phyloP scores from a whole-genome alignment of 2,888 invertebrate species.

The Uloborus plumipes region DNA sequence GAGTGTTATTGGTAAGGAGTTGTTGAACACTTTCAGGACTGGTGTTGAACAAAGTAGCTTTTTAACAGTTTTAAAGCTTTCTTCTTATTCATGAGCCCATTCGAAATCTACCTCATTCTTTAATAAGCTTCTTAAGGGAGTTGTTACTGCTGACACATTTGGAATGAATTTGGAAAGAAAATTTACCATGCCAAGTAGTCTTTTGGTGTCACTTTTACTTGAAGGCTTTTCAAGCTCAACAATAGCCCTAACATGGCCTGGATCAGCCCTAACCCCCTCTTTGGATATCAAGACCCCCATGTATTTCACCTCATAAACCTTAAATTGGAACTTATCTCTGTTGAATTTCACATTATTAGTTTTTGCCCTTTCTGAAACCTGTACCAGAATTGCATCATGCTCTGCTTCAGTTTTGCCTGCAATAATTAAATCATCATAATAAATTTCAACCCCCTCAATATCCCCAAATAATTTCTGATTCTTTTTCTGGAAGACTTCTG shows the following conservation, averaged over 20 bases:
- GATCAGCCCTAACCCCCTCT: neutral
- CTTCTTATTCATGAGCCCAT: no score
- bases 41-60: no score
- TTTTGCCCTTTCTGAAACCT: neutral
- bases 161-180: no score
- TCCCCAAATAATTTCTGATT: conserved; percentile 25
- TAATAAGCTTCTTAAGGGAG: no score
- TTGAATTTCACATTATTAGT: neutral
- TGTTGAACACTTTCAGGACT: no score
- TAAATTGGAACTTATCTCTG: conserved; percentile 10
- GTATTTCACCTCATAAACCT: neutral
- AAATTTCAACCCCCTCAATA: conserved; percentile 10
- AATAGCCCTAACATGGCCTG: neutral
- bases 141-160: no score
- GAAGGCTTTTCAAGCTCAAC: no score
- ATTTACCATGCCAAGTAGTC: no score
- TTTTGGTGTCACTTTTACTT: no score
- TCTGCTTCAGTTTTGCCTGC: neutral
- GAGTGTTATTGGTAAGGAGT: no score
- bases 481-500: conserved; percentile 20
- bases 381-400: neutral
- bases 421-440: conserved; percentile 4
- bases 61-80: no score
- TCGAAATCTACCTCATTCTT: no score
- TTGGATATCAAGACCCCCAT: neutral